Conservation (phyloP, 2,888 invertebrate species). For the Hyles lineata region DNA sequence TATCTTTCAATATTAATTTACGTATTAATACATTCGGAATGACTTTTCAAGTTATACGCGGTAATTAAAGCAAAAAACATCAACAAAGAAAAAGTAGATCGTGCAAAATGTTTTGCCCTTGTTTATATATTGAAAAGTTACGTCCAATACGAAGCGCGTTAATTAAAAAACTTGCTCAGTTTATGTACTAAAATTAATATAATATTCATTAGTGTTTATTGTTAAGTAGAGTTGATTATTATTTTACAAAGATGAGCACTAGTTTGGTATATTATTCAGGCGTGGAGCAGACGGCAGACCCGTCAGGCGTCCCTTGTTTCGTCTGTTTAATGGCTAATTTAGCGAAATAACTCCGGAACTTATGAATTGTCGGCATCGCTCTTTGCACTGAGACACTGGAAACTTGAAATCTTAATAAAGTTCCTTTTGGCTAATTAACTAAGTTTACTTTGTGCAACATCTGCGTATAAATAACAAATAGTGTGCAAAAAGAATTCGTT, state of each 20-base stretch:
- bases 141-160: neutral
- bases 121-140: neutral
- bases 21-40: too few species aligned
- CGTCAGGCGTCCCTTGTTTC: conserved; percentile 40
- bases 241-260: conserved; percentile 14
- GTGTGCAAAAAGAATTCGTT: neutral
- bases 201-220: neutral
- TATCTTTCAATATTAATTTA: too few species aligned
- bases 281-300: neutral
- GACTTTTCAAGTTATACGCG: too few species aligned
- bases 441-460: conserved; percentile 35
- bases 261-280: neutral
- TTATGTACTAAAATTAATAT: neutral
- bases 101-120: neutral
- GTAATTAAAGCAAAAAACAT: neutral
- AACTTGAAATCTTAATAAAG: conserved; percentile 50
- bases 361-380: conserved; percentile 36
- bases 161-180: neutral
- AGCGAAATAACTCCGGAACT: conserved; percentile 49
- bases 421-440: conserved; percentile 47
- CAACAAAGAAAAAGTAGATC: neutral
- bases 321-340: conserved; percentile 51
- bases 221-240: conserved; percentile 7
- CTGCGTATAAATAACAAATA: conserved; percentile 19
- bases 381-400: conserved; percentile 32